These are phyloP conservation scores for Montipora efflorescens DNA, from an alignment of 64 coral and sea anemone species.

Conservation along the genomic window DNA sequence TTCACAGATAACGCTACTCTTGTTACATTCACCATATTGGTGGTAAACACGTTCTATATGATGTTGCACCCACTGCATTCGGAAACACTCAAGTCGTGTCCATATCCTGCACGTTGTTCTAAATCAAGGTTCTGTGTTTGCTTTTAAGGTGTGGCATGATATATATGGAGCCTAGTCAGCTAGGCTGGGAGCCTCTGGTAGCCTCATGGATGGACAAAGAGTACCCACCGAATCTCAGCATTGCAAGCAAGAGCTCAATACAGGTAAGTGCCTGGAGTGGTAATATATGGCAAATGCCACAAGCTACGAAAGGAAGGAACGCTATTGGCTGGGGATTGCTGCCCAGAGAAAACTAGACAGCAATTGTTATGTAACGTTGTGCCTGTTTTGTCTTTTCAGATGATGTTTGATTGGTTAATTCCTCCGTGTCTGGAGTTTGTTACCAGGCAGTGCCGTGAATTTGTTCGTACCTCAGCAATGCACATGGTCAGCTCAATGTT, in stretches of 20 bases:
- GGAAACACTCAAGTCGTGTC: no score
- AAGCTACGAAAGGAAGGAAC: background rate
- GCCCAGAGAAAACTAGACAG: background rate
- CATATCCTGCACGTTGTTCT: no score
- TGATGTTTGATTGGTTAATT: slow-evolving; percentile 99
- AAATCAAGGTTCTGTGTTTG: background rate
- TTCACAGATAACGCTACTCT: no score
- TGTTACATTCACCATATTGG: no score
- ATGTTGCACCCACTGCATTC: no score
- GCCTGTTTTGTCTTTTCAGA: slow-evolving; percentile 28
- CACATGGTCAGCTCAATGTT: slow-evolving; percentile 88
- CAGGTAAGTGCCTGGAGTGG: slow-evolving; percentile 57
- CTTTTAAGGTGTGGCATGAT: slow-evolving; percentile 93
- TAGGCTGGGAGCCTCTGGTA: slow-evolving; percentile 86
- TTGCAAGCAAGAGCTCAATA: slow-evolving; percentile 63
- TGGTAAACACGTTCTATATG: no score
- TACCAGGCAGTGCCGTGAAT: slow-evolving; percentile 77
- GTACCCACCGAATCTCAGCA: slow-evolving; percentile 79
- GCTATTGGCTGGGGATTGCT: background rate
- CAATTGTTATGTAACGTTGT: background rate
- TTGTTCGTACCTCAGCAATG: slow-evolving; percentile 93
- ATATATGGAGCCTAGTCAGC: slow-evolving; percentile 92
- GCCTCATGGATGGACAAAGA: slow-evolving; percentile 91
- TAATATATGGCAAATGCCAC: background rate
- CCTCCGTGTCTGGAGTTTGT: slow-evolving; percentile 90